Base-by-base conservation (phyloP, 2,797 vertebrate species). In the Mergus octosetaceus region DNA sequence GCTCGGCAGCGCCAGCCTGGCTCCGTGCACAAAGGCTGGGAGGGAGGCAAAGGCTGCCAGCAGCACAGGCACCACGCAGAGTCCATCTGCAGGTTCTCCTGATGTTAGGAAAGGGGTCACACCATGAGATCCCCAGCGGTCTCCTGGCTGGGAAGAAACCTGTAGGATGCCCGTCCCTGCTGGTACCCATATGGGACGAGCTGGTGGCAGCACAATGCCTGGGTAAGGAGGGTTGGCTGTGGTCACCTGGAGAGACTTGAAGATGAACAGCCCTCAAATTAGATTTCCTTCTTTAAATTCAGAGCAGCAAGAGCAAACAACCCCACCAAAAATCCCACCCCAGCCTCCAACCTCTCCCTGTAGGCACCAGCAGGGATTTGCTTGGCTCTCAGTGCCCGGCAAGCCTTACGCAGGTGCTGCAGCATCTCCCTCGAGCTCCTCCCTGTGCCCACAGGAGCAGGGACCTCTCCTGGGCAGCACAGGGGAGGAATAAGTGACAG, bases 141-240 rank as follows among this genome's bases (percentile, higher is more conserved):
- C 11, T 41, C 58, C n/a, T 14, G 43, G 76, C 53, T 49, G 15
- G 28, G 64, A 34, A 89, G 4, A 45, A 65, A 41, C 30, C 54
- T 5, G 24, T 6, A 49, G 87, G 69, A 34, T 30, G 17, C 14
- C 53, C 28, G 3, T 17, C 10, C 71, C 54, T 82, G 10, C 56
- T 28, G 45, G 47, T 47, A 24, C 47, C 21, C 47, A 13, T 47
- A 47, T 7, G 47, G 47, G 47, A 22, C 3, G 47, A 47, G 47
- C 47, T 47, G 47, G 21, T 1, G 8, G 58, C 1, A n/a, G 36
- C 39, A 32, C 51, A 39, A 11, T 0, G 1, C 12, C 61, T 47
- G 34, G 47, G 47, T 7, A 47, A 38, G 20, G 83, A 20, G 12
- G 27, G 19, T 34, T 0, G 0, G 11, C 60, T 53, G 30, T 10